phyloP scores from a whole-genome alignment of 2,888 invertebrate genomes.

The Venusia cambrica region DNA sequence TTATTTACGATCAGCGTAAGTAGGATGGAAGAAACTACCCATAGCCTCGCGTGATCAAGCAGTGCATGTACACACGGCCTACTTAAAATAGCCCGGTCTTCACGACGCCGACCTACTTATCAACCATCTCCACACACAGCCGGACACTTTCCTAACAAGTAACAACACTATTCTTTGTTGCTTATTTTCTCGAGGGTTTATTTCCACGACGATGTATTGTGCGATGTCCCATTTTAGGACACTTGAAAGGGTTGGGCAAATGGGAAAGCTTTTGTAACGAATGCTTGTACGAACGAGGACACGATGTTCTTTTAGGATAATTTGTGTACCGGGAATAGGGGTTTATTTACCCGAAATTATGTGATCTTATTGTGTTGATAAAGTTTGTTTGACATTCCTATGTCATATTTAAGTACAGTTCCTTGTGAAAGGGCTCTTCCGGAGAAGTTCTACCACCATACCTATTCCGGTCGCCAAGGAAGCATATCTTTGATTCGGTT shows the following conservation, averaged over 20 bases:
- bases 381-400: too few species aligned
- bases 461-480: too few species aligned
- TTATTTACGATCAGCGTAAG: too few species aligned
- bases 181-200: slow-evolving; percentile 38
- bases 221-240: slow-evolving; percentile 42
- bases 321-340: slow-evolving; percentile 24
- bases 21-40: slow-evolving; percentile 4
- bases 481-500: too few species aligned
- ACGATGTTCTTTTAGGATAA: slow-evolving; percentile 25
- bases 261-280: slow-evolving; percentile 25
- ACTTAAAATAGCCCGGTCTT: slow-evolving; percentile 27
- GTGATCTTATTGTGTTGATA: too few species aligned
- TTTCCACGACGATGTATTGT: slow-evolving; percentile 47
- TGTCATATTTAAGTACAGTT: too few species aligned
- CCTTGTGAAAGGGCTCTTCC: too few species aligned
- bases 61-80: slow-evolving; percentile 26
- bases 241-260: slow-evolving; percentile 41
- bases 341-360: slow-evolving; percentile 21
- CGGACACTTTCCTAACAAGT: slow-evolving; percentile 41
- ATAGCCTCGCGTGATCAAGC: slow-evolving; percentile 16
- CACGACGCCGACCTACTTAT: slow-evolving; percentile 27
- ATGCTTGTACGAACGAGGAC: slow-evolving; percentile 23
- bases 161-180: slow-evolving; percentile 44
- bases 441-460: too few species aligned
- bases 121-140: slow-evolving; percentile 29